These are phyloP conservation scores for Gasteruption jaculator DNA, from an alignment of 2,888 invertebrate genomes.

Conservation along the genomic window DNA sequence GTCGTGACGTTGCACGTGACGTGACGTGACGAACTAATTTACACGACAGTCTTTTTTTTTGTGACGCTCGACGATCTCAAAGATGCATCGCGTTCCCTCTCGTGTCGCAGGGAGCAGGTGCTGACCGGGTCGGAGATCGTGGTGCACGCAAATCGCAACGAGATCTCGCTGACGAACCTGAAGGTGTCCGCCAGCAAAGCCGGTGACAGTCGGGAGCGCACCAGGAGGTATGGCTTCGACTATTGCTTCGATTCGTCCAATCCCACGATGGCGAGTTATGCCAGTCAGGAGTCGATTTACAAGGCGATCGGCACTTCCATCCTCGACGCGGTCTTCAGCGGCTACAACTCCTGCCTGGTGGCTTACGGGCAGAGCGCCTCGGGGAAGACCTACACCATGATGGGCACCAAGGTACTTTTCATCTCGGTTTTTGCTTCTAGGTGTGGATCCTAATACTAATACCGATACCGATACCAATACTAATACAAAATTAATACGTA, in stretches of 20 bases:
- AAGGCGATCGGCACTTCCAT: slow-evolving; percentile 64
- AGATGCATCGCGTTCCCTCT: too few species aligned
- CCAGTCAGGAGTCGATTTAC: slow-evolving; percentile 63
- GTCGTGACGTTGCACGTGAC: too few species aligned
- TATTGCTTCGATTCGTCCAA: slow-evolving; percentile 61
- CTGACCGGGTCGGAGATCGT: slow-evolving; percentile 39
- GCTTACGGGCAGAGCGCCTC: slow-evolving; percentile 76
- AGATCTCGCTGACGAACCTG: slow-evolving; percentile 37
- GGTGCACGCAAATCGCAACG: slow-evolving; percentile 32
- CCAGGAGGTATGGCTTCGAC: slow-evolving; percentile 62
- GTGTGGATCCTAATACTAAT: too few species aligned
- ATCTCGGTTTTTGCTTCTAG: slow-evolving; percentile 2
- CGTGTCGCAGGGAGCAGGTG: slow-evolving; percentile 32
- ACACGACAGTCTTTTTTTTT: too few species aligned
- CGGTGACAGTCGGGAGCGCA: slow-evolving; percentile 64
- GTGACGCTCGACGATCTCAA: too few species aligned
- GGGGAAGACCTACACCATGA: slow-evolving; percentile 76
- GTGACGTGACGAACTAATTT: too few species aligned
- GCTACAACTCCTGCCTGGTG: slow-evolving; percentile 66
- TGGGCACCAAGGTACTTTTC: slow-evolving; percentile 59
- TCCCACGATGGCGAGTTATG: slow-evolving; percentile 53
- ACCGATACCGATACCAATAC: too few species aligned
- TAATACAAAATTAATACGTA: not conserved
- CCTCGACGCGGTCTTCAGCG: slow-evolving; percentile 59
- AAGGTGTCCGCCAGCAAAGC: slow-evolving; percentile 64